Base-by-base conservation (phyloP, 2,888 invertebrate genomes). In the Timema podura region DNA sequence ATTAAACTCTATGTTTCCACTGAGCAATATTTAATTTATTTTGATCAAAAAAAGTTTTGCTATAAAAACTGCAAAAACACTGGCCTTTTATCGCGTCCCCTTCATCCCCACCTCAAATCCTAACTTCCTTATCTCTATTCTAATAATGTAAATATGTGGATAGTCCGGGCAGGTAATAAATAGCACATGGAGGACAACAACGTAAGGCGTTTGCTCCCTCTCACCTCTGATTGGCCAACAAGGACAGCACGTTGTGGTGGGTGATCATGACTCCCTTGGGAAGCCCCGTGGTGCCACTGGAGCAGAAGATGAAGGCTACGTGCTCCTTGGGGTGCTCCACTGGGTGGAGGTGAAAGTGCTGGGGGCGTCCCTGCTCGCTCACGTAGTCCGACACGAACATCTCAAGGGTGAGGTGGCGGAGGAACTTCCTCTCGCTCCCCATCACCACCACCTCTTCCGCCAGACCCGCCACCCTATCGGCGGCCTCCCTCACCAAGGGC, bases 201-300 rank as follows among this genome's bases (percentile, higher is more conserved):
- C n/a, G n/a, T n/a, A n/a, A n/a, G n/a, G n/a, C n/a, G n/a, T n/a
- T n/a, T n/a, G n/a, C n/a, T n/a, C n/a, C n/a, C n/a, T n/a, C 64
- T 64, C n/a, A 68, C 68, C 15, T n/a, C 13, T n/a, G 64, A 5
- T 48, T 15, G 51, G 48, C 51, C 8, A 48, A n/a, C n/a, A 8
- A 51, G 48, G 78, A 75, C 76, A 86, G 79, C 47, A 89, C 81
- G 81, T 91, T 91, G 48, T 83, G 82, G 79, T 91, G 90, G 3
- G 89, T 88, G 5, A 91, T 81, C 84, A 88, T 86, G 0, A 92
- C 92, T 46, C 91, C 91, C 79, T 92, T 92, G 0, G 92, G 90
- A 70, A 91, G 77, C 0, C 93, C 93, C 0, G 85, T 86, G 0
- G 92, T 92, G 16, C 92, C 92, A 1, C 91, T 91, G 0, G 92